Evolutionary conservation across 2,113 vertebrate species (phyloP), one percentile per base, ranked within the genome.

Genomic region (Cinclus cinclus): DNA sequence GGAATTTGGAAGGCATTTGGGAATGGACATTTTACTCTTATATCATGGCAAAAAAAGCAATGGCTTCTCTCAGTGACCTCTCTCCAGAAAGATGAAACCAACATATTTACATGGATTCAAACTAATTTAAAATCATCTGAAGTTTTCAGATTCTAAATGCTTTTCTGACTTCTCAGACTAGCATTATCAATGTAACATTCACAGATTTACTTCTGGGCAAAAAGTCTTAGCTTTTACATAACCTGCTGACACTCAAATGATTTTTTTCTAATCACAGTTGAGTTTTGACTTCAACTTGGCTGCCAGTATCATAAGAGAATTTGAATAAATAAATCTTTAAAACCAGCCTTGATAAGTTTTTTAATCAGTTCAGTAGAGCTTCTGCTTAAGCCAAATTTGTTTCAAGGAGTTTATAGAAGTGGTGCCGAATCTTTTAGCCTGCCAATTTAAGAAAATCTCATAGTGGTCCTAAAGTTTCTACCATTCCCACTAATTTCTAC

Each of bases 301-400:
- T 89, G 18, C 39, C 44, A 77, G 46, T 35, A 60, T 25, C 39
- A 7, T 62, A 80, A 76, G 46, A 89, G 25, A 92, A 73, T 88
- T 85, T 77, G 42, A 95, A 91, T 88, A 94, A 94, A 85, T 92
- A 90, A 31, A 69, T 87, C 86, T 90, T 91, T 73, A n/a, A 87
- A 95, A 23, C 39, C 25, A 85, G 20, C 33, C 50, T 75, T 87
- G 80, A 75, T 94, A 73, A 76, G 65, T 92, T 87, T 93, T 94
- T 92, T 78, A 84, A 78, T 93, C 35, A 53, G 50, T 73, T 94
- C 59, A 63, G 33, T 83, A 84, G 65, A 82, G 28, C 49, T 92
- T 92, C 65, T 91, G 16, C 69, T 75, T 87, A 60, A 79, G 67
- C 74, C 78, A 89, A 3, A 83, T 91, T 82, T 89, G 13, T 95